Conservation (phyloP, 2,113 vertebrate species). For the Anseranas semipalmata region DNA sequence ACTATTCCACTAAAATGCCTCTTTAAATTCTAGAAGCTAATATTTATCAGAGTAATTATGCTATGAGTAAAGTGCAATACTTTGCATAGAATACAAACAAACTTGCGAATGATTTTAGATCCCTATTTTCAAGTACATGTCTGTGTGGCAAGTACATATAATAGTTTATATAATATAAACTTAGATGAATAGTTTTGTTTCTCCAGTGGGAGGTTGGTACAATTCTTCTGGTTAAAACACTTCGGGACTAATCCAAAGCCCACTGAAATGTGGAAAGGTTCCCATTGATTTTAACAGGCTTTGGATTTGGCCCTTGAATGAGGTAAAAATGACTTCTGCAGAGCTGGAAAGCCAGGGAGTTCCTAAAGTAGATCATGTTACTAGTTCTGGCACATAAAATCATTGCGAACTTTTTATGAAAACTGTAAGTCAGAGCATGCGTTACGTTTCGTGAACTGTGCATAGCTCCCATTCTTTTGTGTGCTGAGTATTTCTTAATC, state of each 20-base stretch:
- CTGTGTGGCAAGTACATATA: not conserved
- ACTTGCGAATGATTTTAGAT: not conserved
- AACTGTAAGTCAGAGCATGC: constrained; percentile 75
- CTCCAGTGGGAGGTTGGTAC: constrained; percentile 55
- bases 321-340: constrained; percentile 77
- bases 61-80: not conserved
- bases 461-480: constrained; percentile 79
- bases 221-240: constrained; percentile 70
- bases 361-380: constrained; percentile 82
- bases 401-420: constrained; percentile 76
- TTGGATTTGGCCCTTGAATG: constrained; percentile 59
- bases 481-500: constrained; percentile 61
- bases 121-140: not conserved
- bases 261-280: constrained; percentile 53
- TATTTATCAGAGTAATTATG: not conserved
- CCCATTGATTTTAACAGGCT: constrained; percentile 61
- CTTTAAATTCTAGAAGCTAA: not conserved
- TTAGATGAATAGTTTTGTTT: constrained; percentile 38
- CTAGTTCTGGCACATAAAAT: constrained; percentile 82
- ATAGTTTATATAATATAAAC: not conserved
- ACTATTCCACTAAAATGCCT: not conserved
- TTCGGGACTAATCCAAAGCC: constrained; percentile 53
- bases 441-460: constrained; percentile 63
- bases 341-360: constrained; percentile 80
- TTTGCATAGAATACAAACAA: not conserved